Conservation (phyloP, 1,140 invertebrate species). For the Leptopilina boulardi region DNA sequence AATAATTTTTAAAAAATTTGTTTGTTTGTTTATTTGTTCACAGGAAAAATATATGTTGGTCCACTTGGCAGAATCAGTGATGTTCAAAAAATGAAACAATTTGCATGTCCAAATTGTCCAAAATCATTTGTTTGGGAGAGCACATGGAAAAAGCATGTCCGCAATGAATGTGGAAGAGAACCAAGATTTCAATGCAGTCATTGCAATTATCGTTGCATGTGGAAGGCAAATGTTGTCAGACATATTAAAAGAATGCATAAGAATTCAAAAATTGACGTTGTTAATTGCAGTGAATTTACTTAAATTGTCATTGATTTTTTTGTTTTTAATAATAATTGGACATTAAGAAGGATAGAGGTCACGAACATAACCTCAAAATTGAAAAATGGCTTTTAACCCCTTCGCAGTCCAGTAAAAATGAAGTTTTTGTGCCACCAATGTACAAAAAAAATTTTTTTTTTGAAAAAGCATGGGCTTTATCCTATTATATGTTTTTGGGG, state of each 20-base stretch:
- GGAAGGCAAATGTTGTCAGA: slow-evolving; percentile 58
- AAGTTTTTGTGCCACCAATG: too few species aligned
- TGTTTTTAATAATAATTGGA: too few species aligned
- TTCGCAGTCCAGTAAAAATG: too few species aligned
- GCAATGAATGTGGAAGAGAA: slow-evolving; percentile 70
- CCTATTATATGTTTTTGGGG: too few species aligned
- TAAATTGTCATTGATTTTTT: too few species aligned
- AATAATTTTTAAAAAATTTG: too few species aligned
- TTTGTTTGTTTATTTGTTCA: slow-evolving; percentile 2
- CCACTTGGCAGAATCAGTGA: not conserved
- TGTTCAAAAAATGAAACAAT: not conserved
- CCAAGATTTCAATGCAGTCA: slow-evolving; percentile 70
- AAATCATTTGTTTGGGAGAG: slow-evolving; percentile 62
- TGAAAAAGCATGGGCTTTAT: too few species aligned
- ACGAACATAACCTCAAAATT: too few species aligned
- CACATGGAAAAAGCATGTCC: slow-evolving; percentile 64
- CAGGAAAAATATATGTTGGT: not conserved
- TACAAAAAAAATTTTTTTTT: too few species aligned
- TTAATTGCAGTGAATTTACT: slow-evolving; percentile 26
- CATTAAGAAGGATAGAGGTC: too few species aligned
- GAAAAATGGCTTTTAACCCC: too few species aligned
- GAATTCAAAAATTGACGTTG: slow-evolving; percentile 34
- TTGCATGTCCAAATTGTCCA: slow-evolving; percentile 56
- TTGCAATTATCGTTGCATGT: slow-evolving; percentile 64
- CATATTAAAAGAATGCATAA: slow-evolving; percentile 56